Percentiles rank a stretch among this genome's conserved stretches.
These are phyloP conservation scores for Arvicanthis niloticus DNA, from an alignment of 2,113 vertebrate species.

Conservation along the genomic window DNA sequence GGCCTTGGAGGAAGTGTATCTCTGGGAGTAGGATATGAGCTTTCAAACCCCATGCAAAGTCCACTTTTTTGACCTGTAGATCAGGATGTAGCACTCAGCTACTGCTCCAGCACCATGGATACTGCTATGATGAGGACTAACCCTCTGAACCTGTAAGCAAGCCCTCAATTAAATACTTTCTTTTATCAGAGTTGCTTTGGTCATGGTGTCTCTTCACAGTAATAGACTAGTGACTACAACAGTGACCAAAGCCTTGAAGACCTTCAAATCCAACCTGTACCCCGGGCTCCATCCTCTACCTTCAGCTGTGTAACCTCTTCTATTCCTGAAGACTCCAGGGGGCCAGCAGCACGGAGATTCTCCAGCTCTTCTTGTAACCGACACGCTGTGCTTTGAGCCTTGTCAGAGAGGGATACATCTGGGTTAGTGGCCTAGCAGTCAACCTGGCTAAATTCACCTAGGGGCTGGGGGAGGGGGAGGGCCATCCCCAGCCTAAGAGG, in stretches of 20 bases:
- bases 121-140: not conserved
- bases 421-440: not conserved
- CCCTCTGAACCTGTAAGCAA: not conserved
- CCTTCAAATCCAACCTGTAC: not conserved
- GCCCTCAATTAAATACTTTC: not conserved
- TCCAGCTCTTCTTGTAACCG: constrained; percentile 93
- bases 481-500: not conserved
- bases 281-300: constrained; percentile 82
- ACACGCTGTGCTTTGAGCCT: constrained; percentile 89
- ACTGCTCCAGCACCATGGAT: not conserved
- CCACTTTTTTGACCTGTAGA: too few relatives aligned
- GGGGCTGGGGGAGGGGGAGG: not conserved
- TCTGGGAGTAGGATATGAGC: not conserved
- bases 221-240: not conserved
- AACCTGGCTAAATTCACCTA: accelerated
- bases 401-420: not conserved
- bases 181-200: not conserved
- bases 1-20: too few relatives aligned
- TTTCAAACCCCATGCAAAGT: not conserved
- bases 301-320: constrained; percentile 91
- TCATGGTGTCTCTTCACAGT: not conserved
- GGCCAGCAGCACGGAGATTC: constrained; percentile 86
- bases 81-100: not conserved
- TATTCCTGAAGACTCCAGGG: constrained; percentile 79
- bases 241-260: too few relatives aligned